Percentiles rank a stretch among this genome's conserved stretches.
phyloP scores from a whole-genome alignment of 1,140 invertebrate species.

The Zaprionus taronus region DNA sequence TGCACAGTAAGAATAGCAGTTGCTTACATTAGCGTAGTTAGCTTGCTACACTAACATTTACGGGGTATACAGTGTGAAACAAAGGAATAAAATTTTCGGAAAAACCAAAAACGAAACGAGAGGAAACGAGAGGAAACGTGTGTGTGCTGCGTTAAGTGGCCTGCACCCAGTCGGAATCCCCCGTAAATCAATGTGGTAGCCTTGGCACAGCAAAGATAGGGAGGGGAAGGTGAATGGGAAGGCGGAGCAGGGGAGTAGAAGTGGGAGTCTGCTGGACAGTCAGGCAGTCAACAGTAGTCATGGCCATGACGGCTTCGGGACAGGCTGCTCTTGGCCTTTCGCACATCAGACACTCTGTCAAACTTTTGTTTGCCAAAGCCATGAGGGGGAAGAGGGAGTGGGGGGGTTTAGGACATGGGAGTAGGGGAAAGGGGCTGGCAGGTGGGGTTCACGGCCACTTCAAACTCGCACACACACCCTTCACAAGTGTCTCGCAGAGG shows the following conservation, averaged over 20 bases:
- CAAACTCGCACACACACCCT: constrained; percentile 27
- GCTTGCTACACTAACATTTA: background rate
- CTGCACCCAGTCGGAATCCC: constrained; percentile 32
- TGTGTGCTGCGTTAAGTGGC: constrained; percentile 68
- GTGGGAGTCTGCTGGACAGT: background rate
- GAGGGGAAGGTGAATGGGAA: background rate
- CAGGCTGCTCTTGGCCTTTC: constrained; percentile 76
- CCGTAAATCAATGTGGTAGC: constrained; percentile 72
- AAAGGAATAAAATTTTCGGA: constrained; percentile 7
- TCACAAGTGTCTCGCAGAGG: background rate
- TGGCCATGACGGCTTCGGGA: constrained; percentile 47
- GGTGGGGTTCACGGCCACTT: constrained; percentile 32
- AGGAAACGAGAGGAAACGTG: constrained; percentile 20
- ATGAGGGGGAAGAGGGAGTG: background rate
- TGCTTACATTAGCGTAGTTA: no score
- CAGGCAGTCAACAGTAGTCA: constrained; percentile 12
- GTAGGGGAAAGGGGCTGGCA: background rate
- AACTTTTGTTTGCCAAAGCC: constrained; percentile 68
- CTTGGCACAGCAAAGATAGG: constrained; percentile 19
- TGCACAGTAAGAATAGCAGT: no score
- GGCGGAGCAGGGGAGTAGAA: background rate
- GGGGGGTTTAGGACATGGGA: background rate
- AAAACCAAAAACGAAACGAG: constrained; percentile 15
- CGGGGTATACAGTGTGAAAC: constrained; percentile 25
- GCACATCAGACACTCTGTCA: constrained; percentile 74